Conservation (phyloP, 2,888 invertebrate species). For the Bhutanitis thaidina region DNA sequence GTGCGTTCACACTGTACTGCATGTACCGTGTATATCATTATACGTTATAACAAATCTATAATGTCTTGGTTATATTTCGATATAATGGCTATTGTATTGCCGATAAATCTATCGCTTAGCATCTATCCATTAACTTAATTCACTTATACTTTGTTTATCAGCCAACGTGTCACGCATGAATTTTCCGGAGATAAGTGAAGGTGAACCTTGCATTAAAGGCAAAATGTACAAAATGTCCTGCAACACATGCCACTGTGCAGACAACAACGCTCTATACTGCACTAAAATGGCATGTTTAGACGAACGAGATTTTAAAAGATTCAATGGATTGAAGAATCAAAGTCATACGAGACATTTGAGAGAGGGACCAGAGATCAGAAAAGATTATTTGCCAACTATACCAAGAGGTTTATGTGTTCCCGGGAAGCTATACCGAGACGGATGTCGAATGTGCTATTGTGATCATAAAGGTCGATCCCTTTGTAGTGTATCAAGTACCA, state of each 20-base stretch:
- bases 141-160: slow-evolving; percentile 14
- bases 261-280: slow-evolving; percentile 45
- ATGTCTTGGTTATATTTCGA: too few relatives aligned
- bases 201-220: slow-evolving; percentile 42
- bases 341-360: not conserved
- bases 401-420: slow-evolving; percentile 37
- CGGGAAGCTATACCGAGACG: slow-evolving; percentile 43
- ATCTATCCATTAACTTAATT: too few relatives aligned
- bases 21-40: too few relatives aligned
- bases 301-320: not conserved
- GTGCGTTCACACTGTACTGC: too few relatives aligned
- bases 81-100: too few relatives aligned
- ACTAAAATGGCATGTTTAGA: slow-evolving; percentile 55
- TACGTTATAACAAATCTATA: too few relatives aligned
- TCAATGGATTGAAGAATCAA: not conserved
- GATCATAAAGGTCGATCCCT: slow-evolving; percentile 24
- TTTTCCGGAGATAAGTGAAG: slow-evolving; percentile 42
- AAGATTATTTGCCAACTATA: slow-evolving; percentile 22
- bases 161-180: slow-evolving; percentile 27
- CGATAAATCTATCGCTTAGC: too few relatives aligned
- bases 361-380: not conserved
- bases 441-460: slow-evolving; percentile 50
- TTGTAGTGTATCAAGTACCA: slow-evolving; percentile 27
- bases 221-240: slow-evolving; percentile 48
- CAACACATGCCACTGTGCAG: slow-evolving; percentile 53